These are phyloP conservation scores for Mythimna loreyi DNA, from an alignment of 2,888 invertebrate species.

Conservation along the genomic window DNA sequence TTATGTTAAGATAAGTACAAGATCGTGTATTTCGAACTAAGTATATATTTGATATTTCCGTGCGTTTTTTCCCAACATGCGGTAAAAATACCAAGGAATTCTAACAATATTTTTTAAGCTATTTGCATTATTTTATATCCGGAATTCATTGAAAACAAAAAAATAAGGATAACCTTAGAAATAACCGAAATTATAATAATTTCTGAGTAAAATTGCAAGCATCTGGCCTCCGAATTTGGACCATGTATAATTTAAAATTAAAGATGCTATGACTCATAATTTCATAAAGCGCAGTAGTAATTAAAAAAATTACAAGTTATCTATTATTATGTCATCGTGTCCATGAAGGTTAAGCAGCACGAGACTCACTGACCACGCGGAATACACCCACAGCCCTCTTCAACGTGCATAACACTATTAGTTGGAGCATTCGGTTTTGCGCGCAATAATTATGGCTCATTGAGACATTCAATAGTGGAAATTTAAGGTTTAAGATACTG, in stretches of 20 bases:
- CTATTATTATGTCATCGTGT: conserved; percentile 47
- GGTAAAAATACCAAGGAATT: conserved; percentile 1
- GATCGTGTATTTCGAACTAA: too few species aligned
- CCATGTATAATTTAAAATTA: background rate
- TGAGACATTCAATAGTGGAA: background rate
- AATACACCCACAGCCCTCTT: conserved; percentile 69
- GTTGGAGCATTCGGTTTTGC: background rate
- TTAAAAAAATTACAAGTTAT: conserved; percentile 1
- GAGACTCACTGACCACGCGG: conserved; percentile 72
- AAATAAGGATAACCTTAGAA: background rate
- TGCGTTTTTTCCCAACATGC: background rate
- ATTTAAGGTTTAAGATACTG: too few species aligned
- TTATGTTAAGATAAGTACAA: background rate
- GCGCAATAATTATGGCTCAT: background rate
- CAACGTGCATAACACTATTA: conserved; percentile 38
- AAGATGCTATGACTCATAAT: conserved; percentile 11
- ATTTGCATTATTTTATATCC: background rate
- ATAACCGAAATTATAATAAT: background rate
- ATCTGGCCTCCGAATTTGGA: background rate
- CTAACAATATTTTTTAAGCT: too few species aligned
- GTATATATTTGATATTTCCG: background rate
- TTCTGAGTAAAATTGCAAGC: background rate
- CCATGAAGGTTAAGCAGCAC: conserved; percentile 45
- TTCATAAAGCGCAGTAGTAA: conserved; percentile 4
- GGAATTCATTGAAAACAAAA: background rate